Evolutionary conservation across 2,888 invertebrate genomes (phyloP).

Genomic region (Drosophila peninsularis): DNA sequence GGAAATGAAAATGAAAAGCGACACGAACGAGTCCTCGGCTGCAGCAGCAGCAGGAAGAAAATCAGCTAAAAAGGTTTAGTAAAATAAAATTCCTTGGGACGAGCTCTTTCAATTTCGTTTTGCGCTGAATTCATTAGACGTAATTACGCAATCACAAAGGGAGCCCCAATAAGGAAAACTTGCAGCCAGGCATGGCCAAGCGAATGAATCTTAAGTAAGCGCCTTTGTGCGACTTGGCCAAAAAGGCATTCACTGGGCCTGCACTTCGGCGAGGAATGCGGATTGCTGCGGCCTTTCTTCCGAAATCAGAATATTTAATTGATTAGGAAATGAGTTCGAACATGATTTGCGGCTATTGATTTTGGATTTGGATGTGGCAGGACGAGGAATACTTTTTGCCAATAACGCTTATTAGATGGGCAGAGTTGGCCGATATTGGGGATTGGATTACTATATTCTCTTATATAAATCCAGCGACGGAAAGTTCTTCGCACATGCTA

Average conservation of each 20-base stretch:
- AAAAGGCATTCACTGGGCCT: constrained; percentile 42
- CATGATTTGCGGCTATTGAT: constrained; percentile 44
- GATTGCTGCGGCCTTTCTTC: constrained; percentile 28
- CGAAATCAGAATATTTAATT: constrained; percentile 76
- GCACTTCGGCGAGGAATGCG: background rate
- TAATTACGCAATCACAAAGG: constrained; percentile 76
- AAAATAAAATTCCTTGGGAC: constrained; percentile 30
- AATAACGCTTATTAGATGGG: background rate
- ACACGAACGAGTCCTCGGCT: constrained; percentile 35
- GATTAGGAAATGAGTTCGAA: constrained; percentile 72
- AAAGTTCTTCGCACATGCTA: background rate
- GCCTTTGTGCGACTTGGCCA: constrained; percentile 25
- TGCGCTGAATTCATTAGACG: constrained; percentile 70
- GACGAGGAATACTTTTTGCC: background rate
- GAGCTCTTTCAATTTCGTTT: constrained; percentile 66
- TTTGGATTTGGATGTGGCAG: constrained; percentile 15
- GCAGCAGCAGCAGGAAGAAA: constrained; percentile 26
- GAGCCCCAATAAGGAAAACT: constrained; percentile 11
- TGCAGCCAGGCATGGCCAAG: constrained; percentile 8
- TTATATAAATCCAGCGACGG: background rate
- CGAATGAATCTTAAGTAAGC: constrained; percentile 52
- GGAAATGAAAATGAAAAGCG: constrained; percentile 38
- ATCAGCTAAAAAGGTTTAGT: constrained; percentile 16
- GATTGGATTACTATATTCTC: too few relatives aligned
- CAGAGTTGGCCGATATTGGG: too few relatives aligned